phyloP scores from a whole-genome alignment of 2,888 invertebrate genomes.

The Masnerella sp. region DNA sequence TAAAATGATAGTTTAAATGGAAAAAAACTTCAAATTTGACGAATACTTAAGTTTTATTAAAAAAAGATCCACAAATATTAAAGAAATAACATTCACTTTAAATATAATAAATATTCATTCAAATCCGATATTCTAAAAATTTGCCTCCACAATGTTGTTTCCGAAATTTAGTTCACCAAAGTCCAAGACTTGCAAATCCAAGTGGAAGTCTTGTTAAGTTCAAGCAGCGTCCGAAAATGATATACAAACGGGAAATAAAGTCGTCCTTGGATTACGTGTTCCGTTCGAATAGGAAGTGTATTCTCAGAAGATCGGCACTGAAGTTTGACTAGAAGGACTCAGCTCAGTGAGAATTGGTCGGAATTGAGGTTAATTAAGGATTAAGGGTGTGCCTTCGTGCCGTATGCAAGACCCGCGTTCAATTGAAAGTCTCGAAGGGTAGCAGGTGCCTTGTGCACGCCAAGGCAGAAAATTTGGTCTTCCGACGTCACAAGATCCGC shows the following conservation, averaged over 20 bases:
- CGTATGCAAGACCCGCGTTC: conserved; percentile 56
- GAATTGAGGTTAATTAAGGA: conserved; percentile 70
- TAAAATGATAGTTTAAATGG: too few species aligned
- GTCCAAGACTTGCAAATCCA: background rate
- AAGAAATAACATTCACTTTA: too few species aligned
- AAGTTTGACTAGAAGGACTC: conserved; percentile 64
- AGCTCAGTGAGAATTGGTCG: conserved; percentile 62
- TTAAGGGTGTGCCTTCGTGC: conserved; percentile 65
- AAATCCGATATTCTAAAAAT: too few species aligned
- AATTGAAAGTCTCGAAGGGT: conserved; percentile 59
- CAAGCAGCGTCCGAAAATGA: conserved; percentile 8
- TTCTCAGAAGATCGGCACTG: conserved; percentile 29
- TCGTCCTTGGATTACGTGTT: conserved; percentile 10
- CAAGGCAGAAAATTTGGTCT: conserved; percentile 54
- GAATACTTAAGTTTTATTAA: too few species aligned
- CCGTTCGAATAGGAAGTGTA: conserved; percentile 1
- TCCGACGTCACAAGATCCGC: conserved; percentile 46
- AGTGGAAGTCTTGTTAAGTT: background rate
- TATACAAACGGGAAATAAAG: conserved; percentile 23
- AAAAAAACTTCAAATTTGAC: too few species aligned
- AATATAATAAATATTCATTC: too few species aligned
- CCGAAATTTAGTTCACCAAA: too few species aligned
- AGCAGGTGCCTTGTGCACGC: conserved; percentile 51
- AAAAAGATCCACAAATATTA: too few species aligned
- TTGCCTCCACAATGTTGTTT: too few species aligned